Evolutionary conservation across 2,888 invertebrate species (phyloP).

Genomic region (Dilophus febrilis): DNA sequence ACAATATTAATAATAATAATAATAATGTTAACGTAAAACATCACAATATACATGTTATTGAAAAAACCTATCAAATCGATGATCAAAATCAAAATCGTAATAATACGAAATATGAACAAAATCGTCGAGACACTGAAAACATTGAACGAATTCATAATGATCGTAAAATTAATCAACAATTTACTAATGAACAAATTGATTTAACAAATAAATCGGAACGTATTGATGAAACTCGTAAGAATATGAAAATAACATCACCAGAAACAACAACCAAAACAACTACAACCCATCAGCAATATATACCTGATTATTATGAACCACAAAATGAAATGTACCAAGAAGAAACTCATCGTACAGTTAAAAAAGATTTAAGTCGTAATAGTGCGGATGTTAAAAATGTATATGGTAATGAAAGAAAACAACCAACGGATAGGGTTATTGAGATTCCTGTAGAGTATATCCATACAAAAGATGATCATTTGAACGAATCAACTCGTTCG

Average conservation of each 20-base stretch:
- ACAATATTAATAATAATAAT: conserved; percentile 1
- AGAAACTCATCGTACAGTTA: not conserved
- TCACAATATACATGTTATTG: conserved; percentile 6
- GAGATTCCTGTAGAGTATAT: conserved; percentile 1
- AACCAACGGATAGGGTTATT: not conserved
- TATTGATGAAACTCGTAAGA: not conserved
- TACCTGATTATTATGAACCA: not conserved
- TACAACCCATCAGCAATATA: not conserved
- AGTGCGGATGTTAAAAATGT: not conserved
- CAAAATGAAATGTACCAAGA: not conserved
- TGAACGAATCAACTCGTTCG: not conserved
- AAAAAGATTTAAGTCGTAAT: not conserved
- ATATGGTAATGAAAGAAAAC: not conserved
- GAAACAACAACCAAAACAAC: too few species aligned
- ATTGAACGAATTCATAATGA: too few species aligned
- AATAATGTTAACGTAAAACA: conserved; percentile 10
- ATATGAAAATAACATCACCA: too few species aligned
- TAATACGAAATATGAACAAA: too few species aligned
- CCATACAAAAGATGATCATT: not conserved
- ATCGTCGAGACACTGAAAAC: too few species aligned
- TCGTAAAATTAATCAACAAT: too few species aligned
- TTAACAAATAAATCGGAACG: too few species aligned
- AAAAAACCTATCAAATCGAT: not conserved
- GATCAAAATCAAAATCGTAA: not conserved
- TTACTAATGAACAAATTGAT: too few species aligned